These are phyloP conservation scores for Stramonita haemastoma DNA, from an alignment of 2,888 invertebrate species.

Conservation along the genomic window DNA sequence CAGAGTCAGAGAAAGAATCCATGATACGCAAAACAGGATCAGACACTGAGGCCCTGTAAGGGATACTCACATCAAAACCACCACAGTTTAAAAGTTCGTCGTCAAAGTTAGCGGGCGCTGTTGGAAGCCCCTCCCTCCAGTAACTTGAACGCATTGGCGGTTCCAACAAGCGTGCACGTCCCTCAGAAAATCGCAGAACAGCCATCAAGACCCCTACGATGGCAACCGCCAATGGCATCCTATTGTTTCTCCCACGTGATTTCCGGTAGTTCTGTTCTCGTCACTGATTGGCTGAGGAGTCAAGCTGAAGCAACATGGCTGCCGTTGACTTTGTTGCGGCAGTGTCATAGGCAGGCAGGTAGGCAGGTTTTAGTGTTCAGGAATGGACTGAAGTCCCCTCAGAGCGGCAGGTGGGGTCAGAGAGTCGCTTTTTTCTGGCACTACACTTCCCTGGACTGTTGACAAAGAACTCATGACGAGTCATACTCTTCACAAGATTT, in stretches of 20 bases:
- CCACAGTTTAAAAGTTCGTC: slow-evolving; percentile 51
- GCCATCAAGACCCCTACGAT: slow-evolving; percentile 27
- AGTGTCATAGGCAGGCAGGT: too few species aligned
- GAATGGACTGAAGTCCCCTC: background rate
- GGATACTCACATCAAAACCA: slow-evolving; percentile 47
- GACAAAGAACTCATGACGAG: background rate
- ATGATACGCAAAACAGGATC: background rate
- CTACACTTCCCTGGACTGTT: background rate
- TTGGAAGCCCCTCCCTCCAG: slow-evolving; percentile 44
- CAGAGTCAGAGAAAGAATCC: background rate
- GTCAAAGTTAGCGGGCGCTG: slow-evolving; percentile 45
- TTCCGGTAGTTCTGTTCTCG: background rate
- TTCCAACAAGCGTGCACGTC: slow-evolving; percentile 48
- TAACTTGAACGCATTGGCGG: slow-evolving; percentile 52
- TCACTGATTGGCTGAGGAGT: background rate
- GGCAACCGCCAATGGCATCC: slow-evolving; percentile 31
- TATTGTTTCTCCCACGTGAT: slow-evolving; percentile 24
- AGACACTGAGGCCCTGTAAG: background rate
- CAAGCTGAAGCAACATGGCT: background rate
- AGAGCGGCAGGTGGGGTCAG: background rate
- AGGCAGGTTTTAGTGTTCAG: background rate
- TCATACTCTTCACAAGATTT: background rate
- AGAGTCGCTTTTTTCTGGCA: background rate
- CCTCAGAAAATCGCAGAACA: slow-evolving; percentile 22
- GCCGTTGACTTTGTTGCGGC: background rate